These are phyloP conservation scores for Naso thynnoides DNA, from an alignment of 2,797 vertebrate genomes.

Conservation along the genomic window DNA sequence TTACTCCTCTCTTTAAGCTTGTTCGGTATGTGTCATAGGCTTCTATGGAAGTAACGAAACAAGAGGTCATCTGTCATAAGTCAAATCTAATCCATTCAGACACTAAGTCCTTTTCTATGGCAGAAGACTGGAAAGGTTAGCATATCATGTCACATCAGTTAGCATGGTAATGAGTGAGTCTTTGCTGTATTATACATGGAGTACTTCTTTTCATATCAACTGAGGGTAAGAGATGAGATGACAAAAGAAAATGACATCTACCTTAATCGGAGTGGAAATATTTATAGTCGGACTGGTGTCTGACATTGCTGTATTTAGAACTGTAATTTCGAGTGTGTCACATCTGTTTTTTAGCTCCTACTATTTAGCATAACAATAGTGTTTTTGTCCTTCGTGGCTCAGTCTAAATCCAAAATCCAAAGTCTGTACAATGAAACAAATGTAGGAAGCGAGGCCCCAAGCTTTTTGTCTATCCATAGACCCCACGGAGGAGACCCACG, in stretches of 20 bases:
- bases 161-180: too few relatives aligned
- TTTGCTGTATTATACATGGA: not conserved
- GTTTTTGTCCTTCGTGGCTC: conserved; percentile 50
- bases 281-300: conserved; percentile 22
- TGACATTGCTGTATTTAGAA: conserved; percentile 13
- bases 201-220: not conserved
- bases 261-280: conserved; percentile 13
- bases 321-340: conserved; percentile 50
- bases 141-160: not conserved
- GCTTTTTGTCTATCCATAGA: conserved; percentile 39
- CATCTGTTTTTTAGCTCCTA: conserved; percentile 44
- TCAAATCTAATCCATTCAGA: not conserved
- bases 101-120: not conserved
- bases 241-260: conserved; percentile 1
- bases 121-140: not conserved
- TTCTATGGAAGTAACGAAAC: not conserved
- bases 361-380: conserved; percentile 54
- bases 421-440: conserved; percentile 48
- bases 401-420: conserved; percentile 64
- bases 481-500: conserved; percentile 51
- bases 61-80: not conserved
- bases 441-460: conserved; percentile 18
- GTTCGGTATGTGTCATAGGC: not conserved
- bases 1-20: not conserved
- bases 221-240: not conserved